Evolutionary conservation across 2,113 vertebrate genomes (phyloP).

Genomic region (Antidorcas marsupialis): DNA sequence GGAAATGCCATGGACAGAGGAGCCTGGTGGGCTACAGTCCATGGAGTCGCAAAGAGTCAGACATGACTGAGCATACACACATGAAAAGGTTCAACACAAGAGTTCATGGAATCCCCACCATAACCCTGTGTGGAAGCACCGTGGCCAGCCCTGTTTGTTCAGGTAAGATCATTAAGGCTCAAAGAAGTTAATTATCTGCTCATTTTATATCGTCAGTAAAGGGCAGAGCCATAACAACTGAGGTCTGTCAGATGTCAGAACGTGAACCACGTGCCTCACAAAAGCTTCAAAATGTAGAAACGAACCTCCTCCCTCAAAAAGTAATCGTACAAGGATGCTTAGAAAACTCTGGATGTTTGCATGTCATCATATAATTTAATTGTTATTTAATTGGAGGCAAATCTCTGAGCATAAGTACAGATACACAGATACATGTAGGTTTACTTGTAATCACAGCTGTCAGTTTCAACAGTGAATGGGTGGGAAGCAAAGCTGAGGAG

Average conservation of each 20-base stretch:
- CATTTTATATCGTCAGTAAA: not conserved
- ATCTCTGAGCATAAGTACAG: not conserved
- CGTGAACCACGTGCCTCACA: not conserved
- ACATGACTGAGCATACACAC: not conserved
- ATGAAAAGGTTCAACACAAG: not conserved
- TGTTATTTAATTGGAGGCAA: not conserved
- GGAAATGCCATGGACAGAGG: not conserved
- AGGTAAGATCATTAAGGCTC: not conserved
- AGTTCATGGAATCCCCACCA: not conserved
- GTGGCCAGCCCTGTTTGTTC: not conserved
- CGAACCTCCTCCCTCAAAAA: not conserved
- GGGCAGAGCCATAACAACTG: not conserved
- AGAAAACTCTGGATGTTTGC: not conserved
- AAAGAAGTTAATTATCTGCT: not conserved
- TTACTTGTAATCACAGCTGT: not conserved
- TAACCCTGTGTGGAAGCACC: not conserved
- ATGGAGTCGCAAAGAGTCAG: accelerated
- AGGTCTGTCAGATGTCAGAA: not conserved
- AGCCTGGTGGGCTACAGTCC: not conserved
- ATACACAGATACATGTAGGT: not conserved
- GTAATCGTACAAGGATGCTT: not conserved
- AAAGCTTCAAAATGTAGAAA: not conserved
- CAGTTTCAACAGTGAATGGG: not conserved
- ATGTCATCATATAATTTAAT: not conserved
- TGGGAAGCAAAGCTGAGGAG: not conserved